phyloP scores from a whole-genome alignment of 2,888 invertebrate genomes.

The Orthonychiurus folsomi region DNA sequence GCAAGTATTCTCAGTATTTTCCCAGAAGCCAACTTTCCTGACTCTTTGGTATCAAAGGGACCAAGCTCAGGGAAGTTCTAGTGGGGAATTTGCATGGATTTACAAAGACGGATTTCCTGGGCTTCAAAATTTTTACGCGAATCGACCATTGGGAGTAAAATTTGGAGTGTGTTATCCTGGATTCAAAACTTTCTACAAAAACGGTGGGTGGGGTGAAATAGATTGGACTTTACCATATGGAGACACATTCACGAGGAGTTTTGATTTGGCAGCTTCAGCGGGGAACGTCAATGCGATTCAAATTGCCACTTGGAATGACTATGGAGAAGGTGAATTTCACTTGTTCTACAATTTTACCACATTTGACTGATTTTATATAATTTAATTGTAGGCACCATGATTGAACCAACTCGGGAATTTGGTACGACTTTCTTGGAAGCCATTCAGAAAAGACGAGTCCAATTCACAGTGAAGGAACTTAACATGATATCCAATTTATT shows the following conservation, averaged over 20 bases:
- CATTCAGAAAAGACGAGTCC: constrained; percentile 17
- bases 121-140: constrained; percentile 26
- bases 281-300: constrained; percentile 23
- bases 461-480: no score
- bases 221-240: constrained; percentile 24
- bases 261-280: constrained; percentile 22
- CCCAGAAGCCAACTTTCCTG: constrained; percentile 27
- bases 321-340: constrained; percentile 37
- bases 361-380: no score
- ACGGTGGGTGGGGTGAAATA: constrained; percentile 25
- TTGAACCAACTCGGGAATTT: constrained; percentile 35
- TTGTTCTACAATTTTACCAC: no score
- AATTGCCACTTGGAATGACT: constrained; percentile 36
- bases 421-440: constrained; percentile 30
- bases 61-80: constrained; percentile 21
- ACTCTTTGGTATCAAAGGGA: constrained; percentile 31
- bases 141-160: constrained; percentile 22
- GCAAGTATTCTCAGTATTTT: constrained; percentile 23
- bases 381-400: constrained; percentile 34
- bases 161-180: constrained; percentile 34
- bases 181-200: constrained; percentile 28
- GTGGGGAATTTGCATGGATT: constrained; percentile 35
- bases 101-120: constrained; percentile 29
- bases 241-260: constrained; percentile 27
- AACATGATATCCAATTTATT: no score